phyloP scores from a whole-genome alignment of 1,140 invertebrate species.

The Zaprionus vittiger region DNA sequence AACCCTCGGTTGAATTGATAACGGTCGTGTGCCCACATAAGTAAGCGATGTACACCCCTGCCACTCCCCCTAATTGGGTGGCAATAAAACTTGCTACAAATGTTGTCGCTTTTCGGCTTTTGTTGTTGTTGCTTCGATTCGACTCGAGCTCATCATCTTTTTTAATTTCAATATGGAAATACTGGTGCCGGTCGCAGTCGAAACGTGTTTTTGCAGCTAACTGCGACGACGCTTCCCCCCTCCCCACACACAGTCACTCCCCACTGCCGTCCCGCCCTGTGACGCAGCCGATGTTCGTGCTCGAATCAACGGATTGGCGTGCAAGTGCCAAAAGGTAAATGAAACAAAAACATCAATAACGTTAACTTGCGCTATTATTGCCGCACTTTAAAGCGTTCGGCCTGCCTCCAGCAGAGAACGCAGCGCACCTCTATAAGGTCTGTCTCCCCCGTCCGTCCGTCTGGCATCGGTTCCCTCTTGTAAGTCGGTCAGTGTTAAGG shows the following conservation, averaged over 20 bases:
- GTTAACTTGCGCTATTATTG: conserved; percentile 6
- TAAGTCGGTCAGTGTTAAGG: conserved; percentile 47
- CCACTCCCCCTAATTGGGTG: conserved; percentile 11
- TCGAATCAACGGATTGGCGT: conserved; percentile 60
- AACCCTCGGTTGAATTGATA: conserved; percentile 23
- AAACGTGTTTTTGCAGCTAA: conserved; percentile 60
- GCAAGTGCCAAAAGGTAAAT: conserved; percentile 53
- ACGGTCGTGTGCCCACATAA: conserved; percentile 15
- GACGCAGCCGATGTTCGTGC: not conserved
- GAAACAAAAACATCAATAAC: conserved; percentile 47
- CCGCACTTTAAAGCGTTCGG: conserved; percentile 17
- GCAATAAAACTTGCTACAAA: conserved; percentile 66
- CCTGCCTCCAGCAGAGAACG: not conserved
- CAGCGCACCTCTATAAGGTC: conserved; percentile 3
- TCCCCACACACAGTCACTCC: not conserved
- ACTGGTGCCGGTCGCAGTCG: conserved; percentile 4
- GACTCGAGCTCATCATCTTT: conserved; percentile 30
- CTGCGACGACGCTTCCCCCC: not conserved
- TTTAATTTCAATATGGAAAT: conserved; percentile 13
- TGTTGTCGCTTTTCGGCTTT: conserved; percentile 30
- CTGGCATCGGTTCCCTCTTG: not conserved
- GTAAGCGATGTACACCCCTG: not conserved
- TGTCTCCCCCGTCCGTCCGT: not conserved
- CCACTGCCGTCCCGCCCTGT: not conserved
- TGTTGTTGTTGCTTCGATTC: conserved; percentile 18